These are phyloP conservation scores for Nanorana parkeri DNA, from an alignment of 2,113 vertebrate genomes.

Conservation along the genomic window DNA sequence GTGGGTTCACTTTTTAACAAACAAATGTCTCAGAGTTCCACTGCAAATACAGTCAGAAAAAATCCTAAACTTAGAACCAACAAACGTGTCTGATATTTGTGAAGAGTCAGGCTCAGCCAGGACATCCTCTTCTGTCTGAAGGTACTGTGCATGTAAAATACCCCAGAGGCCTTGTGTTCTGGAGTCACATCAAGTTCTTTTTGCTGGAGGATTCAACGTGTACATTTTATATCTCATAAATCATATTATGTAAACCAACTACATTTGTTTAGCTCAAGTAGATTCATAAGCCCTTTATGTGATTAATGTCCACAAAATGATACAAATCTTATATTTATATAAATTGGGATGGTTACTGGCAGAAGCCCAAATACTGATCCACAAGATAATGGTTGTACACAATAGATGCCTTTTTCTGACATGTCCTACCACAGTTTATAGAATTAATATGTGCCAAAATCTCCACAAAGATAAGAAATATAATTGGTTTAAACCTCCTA, in stretches of 20 bases:
- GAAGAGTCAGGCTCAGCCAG: background rate
- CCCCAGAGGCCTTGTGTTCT: conserved; percentile 24
- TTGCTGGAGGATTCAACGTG: conserved; percentile 19
- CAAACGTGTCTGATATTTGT: background rate
- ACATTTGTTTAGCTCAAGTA: conserved; percentile 24
- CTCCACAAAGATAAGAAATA: background rate
- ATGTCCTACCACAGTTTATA: background rate
- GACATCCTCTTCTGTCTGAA: background rate
- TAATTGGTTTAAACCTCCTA: background rate
- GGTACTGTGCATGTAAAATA: conserved; percentile 22
- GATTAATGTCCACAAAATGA: conserved; percentile 43
- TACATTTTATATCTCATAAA: conserved; percentile 42
- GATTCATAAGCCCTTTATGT: conserved; percentile 7
- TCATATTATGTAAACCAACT: conserved; percentile 34
- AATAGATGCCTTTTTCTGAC: conserved; percentile 11
- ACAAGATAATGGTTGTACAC: conserved; percentile 31
- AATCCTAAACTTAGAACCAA: too few species aligned
- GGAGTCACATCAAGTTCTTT: conserved; percentile 42
- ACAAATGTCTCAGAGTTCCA: too few species aligned
- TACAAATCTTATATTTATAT: conserved; percentile 36
- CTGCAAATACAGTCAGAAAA: background rate
- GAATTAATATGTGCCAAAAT: background rate
- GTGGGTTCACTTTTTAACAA: too few species aligned
- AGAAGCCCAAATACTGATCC: conserved; percentile 12
- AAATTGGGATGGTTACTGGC: conserved; percentile 18